Evolutionary conservation across 2,113 vertebrate genomes (phyloP).

Genomic region (Hippocampus comes): DNA sequence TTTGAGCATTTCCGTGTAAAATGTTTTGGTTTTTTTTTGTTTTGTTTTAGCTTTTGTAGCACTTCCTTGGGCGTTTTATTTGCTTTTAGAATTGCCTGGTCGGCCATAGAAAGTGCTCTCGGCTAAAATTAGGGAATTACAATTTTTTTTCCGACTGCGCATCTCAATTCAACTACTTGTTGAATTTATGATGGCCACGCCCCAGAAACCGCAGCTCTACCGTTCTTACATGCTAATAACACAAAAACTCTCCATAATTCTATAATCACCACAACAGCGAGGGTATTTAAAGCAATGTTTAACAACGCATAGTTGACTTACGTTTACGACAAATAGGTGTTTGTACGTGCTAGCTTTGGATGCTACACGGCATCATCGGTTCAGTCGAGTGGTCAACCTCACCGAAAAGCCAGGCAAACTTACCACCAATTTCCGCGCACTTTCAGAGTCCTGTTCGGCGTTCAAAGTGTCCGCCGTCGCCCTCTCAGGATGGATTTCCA

Average conservation of each 20-base stretch:
- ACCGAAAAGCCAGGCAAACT: background rate
- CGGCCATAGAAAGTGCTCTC: too few species aligned
- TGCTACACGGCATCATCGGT: background rate
- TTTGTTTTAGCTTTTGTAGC: background rate
- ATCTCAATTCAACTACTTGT: conserved; percentile 14
- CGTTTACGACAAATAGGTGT: background rate
- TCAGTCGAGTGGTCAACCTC: background rate
- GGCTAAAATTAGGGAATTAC: too few species aligned
- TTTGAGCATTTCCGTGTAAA: background rate
- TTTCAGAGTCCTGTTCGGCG: background rate
- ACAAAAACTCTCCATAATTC: background rate
- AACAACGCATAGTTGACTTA: too few species aligned
- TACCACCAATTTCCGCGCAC: background rate
- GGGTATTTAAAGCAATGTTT: background rate
- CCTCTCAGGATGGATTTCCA: background rate
- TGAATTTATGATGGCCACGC: conserved; percentile 54
- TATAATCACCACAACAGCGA: background rate
- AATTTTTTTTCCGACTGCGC: background rate
- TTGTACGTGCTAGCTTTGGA: background rate
- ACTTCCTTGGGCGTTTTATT: background rate
- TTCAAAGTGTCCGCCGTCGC: fast-evolving
- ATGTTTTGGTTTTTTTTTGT: background rate
- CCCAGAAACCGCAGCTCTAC: conserved; percentile 58
- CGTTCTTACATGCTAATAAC: conserved; percentile 19
- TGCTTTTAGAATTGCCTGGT: too few species aligned